A percentile compares a stretch with the other conserved stretches of the same genome.
phyloP scores from a whole-genome alignment of 2,113 vertebrate genomes.

The Furnarius figulus region DNA sequence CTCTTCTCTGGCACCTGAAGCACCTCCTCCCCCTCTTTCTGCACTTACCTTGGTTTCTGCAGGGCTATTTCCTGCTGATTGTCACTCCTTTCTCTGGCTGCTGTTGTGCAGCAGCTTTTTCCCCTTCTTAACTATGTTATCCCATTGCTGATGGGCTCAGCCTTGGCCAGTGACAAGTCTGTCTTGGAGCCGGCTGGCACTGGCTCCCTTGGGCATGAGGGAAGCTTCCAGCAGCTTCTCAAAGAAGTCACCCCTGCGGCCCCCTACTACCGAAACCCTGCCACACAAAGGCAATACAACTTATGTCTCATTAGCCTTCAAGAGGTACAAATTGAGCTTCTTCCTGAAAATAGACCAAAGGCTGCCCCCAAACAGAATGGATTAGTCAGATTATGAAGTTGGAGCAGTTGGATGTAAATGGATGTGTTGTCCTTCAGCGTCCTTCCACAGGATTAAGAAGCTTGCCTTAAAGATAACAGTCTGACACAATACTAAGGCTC shows the following conservation, averaged over 20 bases:
- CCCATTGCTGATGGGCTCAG: fast-evolving
- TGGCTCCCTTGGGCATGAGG: neutral
- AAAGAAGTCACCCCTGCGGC: neutral
- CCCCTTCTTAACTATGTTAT: neutral
- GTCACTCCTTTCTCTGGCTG: neutral
- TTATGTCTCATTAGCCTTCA: neutral
- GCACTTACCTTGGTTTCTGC: neutral
- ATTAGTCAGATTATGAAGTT: neutral
- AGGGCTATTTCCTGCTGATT: neutral
- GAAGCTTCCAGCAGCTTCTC: neutral
- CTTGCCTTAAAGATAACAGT: neutral
- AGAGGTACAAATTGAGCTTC: neutral
- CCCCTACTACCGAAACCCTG: neutral
- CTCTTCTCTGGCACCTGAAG: neutral
- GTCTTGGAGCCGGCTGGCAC: fast-evolving
- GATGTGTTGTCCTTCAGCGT: neutral
- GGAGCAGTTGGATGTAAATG: neutral
- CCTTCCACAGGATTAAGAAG: neutral
- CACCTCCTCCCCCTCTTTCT: neutral
- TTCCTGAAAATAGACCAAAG: neutral
- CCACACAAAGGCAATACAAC: neutral
- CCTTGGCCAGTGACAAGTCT: fast-evolving
- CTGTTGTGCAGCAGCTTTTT: neutral
- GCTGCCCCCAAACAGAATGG: neutral
- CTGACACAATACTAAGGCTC: neutral